A percentile compares a stretch with the other conserved stretches of the same genome.
phyloP scores from a whole-genome alignment of 2,888 invertebrate species.

The Cyclophora punctaria region DNA sequence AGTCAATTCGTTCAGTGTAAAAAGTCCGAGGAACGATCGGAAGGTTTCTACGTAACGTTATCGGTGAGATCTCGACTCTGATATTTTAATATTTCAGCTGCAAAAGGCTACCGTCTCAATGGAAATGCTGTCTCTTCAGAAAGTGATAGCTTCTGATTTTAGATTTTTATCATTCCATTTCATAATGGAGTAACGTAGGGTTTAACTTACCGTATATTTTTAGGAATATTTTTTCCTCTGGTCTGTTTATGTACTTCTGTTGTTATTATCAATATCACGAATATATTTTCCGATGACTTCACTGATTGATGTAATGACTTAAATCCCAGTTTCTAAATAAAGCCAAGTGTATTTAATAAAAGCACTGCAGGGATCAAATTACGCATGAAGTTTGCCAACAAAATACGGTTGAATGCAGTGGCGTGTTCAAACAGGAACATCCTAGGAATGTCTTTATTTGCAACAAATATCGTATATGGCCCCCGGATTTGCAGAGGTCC shows the following conservation, averaged over 20 bases:
- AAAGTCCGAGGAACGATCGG: constrained; percentile 27
- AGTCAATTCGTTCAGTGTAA: constrained; percentile 48
- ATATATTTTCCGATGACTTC: too few species aligned
- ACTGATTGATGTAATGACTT: too few species aligned
- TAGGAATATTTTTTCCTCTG: too few species aligned
- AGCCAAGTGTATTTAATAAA: too few species aligned
- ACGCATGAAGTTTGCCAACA: too few species aligned
- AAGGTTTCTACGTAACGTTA: constrained; percentile 17
- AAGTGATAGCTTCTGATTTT: neutral
- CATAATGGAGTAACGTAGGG: too few species aligned
- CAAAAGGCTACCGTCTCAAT: constrained; percentile 1
- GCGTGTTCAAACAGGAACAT: constrained; percentile 23
- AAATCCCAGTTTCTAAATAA: too few species aligned
- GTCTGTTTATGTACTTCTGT: too few species aligned
- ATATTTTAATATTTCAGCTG: constrained; percentile 18
- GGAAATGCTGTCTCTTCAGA: neutral
- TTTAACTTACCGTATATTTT: too few species aligned
- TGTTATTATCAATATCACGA: too few species aligned
- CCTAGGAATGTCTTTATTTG: constrained; percentile 29
- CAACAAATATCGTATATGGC: constrained; percentile 22
- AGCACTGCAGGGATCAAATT: too few species aligned
- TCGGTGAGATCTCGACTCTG: constrained; percentile 14
- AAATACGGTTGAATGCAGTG: neutral
- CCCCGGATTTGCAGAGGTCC: constrained; percentile 8
- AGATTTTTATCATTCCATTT: too few species aligned